phyloP scores from a whole-genome alignment of 2,888 invertebrate species.

The Tenthredo livida region DNA sequence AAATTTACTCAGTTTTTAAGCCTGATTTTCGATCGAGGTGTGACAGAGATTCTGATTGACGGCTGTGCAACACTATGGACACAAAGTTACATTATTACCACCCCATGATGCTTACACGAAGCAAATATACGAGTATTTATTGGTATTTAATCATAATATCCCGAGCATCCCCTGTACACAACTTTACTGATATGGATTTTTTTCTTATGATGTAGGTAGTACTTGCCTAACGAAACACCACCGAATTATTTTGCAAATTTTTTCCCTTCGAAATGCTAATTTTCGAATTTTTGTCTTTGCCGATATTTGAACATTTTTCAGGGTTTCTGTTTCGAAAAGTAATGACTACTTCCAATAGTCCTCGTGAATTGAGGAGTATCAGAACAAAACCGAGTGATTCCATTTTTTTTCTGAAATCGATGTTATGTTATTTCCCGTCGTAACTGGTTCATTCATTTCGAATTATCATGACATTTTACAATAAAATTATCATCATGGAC shows the following conservation, averaged over 20 bases:
- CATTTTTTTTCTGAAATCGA: no score
- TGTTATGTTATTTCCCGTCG: no score
- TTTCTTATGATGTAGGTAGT: not conserved
- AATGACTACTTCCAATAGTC: no score
- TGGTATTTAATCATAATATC: not conserved
- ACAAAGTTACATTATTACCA: not conserved
- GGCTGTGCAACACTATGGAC: not conserved
- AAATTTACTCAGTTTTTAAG: not conserved
- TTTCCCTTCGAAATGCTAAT: not conserved
- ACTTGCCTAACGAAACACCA: not conserved
- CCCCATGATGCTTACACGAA: not conserved
- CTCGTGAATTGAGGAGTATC: no score
- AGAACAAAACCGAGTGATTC: no score
- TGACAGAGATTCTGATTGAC: not conserved
- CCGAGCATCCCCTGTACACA: not conserved
- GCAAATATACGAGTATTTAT: not conserved
- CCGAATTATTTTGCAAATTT: not conserved
- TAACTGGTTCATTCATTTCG: no score
- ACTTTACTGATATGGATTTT: not conserved
- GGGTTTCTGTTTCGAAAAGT: no score
- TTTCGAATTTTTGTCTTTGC: not conserved
- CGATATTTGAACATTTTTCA: not conserved
- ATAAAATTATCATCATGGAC: no score
- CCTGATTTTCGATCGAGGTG: not conserved
- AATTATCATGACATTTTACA: no score